A percentile compares a stretch with the other conserved stretches of the same genome.
phyloP scores from a whole-genome alignment of 2,113 vertebrate genomes.

The Callaeas wilsoni region DNA sequence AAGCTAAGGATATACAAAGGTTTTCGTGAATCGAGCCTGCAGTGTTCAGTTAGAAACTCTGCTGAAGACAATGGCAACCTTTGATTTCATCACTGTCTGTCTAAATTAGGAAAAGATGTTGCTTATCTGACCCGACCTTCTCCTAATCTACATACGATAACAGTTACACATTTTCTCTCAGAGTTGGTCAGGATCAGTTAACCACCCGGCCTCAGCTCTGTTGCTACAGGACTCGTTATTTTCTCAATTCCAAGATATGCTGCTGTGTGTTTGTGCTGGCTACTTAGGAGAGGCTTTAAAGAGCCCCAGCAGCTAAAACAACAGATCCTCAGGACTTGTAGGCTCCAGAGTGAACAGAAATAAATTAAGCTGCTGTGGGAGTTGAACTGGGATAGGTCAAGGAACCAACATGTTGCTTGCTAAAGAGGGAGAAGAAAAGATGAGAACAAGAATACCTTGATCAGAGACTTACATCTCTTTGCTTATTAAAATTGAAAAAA shows the following conservation, averaged over 20 bases:
- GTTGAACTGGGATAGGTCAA: neutral
- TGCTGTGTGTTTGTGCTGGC: neutral
- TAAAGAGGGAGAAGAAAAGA: neutral
- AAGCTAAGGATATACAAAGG: neutral
- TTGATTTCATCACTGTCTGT: neutral
- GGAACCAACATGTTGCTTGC: neutral
- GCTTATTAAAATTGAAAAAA: neutral
- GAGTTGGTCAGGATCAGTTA: neutral
- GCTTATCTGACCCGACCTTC: constrained; percentile 2
- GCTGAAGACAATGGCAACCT: neutral
- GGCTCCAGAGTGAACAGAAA: neutral
- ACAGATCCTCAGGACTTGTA: neutral
- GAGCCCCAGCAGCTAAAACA: neutral
- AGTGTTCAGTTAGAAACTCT: neutral
- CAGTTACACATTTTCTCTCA: neutral
- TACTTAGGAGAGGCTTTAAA: neutral
- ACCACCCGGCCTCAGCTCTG: neutral
- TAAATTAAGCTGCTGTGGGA: neutral
- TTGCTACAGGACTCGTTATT: neutral
- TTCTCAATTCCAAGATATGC: neutral
- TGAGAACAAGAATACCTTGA: neutral
- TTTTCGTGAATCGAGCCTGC: neutral
- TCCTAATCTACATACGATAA: neutral
- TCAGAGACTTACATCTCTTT: neutral
- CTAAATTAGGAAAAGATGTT: constrained; percentile 25